Percentiles rank a stretch among this genome's conserved stretches.
These are phyloP conservation scores for Gymnarchus niloticus DNA, from an alignment of 2,113 vertebrate species.

Conservation along the genomic window DNA sequence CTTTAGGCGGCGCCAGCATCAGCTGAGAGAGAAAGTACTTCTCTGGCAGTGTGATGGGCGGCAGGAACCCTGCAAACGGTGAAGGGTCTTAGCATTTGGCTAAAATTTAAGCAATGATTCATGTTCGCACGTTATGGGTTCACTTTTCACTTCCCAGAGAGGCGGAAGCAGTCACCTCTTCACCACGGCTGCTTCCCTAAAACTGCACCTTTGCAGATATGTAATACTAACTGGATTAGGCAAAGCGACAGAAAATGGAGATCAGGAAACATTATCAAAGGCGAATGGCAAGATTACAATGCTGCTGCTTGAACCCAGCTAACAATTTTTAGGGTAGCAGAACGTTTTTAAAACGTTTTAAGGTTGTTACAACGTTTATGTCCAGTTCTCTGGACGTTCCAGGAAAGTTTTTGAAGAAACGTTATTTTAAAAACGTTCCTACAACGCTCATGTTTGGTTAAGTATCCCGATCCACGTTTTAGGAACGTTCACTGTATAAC, in stretches of 20 bases:
- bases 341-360: no score
- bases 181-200: neutral
- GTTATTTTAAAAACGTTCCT: no score
- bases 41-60: conserved; percentile 91
- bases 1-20: conserved; percentile 91
- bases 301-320: neutral
- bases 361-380: no score
- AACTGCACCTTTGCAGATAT: neutral
- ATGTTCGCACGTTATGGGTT: neutral
- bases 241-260: neutral
- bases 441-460: no score
- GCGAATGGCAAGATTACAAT: neutral
- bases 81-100: neutral
- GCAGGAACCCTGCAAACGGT: conserved; percentile 77
- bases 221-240: neutral
- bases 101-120: neutral
- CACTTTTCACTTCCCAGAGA: neutral
- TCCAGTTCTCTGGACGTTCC: no score
- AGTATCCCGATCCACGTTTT: no score
- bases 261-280: neutral
- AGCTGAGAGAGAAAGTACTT: conserved; percentile 97
- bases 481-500: no score
- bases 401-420: no score
- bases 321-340: no score
- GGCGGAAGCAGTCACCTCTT: neutral